These are phyloP conservation scores for Styela clava DNA, from an alignment of 23 tunicate genomes.

Conservation along the genomic window DNA sequence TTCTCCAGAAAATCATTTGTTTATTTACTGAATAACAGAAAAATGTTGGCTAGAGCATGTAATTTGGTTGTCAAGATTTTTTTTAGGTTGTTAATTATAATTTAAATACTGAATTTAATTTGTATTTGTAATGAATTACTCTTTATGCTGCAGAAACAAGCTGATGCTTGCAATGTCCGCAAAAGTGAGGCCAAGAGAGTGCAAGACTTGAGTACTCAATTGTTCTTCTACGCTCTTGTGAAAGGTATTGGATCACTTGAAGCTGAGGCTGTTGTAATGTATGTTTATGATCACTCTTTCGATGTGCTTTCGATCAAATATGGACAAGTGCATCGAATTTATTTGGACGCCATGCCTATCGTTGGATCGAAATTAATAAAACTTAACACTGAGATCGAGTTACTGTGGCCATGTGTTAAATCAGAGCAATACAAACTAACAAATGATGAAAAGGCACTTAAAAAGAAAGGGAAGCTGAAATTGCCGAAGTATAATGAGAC, in stretches of 20 bases:
- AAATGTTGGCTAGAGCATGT: no score
- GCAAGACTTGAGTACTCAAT: constrained; percentile 55
- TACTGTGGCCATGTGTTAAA: constrained; percentile 15
- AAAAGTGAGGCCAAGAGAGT: constrained; percentile 50
- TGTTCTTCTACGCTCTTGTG: constrained; percentile 41
- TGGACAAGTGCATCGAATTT: constrained; percentile 58
- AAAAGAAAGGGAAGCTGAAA: constrained; percentile 21
- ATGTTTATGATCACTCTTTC: constrained; percentile 50
- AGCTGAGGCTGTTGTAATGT: constrained; percentile 60
- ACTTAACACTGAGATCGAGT: not conserved
- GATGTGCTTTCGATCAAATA: constrained; percentile 66
- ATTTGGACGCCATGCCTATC: constrained; percentile 36
- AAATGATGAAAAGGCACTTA: constrained; percentile 1
- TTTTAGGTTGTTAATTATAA: no score
- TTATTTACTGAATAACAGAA: no score
- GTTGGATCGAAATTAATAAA: constrained; percentile 27
- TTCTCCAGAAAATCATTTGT: no score
- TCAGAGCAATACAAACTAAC: not conserved
- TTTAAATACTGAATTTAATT: no score
- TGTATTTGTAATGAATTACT: no score
- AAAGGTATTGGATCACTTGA: constrained; percentile 53
- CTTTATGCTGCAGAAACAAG: constrained; percentile 46
- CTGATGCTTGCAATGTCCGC: constrained; percentile 55
- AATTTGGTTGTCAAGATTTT: no score
- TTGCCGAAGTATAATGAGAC: constrained; percentile 12